phyloP scores from a whole-genome alignment of 2,888 invertebrate species.

The Eubasilissa splendida region DNA sequence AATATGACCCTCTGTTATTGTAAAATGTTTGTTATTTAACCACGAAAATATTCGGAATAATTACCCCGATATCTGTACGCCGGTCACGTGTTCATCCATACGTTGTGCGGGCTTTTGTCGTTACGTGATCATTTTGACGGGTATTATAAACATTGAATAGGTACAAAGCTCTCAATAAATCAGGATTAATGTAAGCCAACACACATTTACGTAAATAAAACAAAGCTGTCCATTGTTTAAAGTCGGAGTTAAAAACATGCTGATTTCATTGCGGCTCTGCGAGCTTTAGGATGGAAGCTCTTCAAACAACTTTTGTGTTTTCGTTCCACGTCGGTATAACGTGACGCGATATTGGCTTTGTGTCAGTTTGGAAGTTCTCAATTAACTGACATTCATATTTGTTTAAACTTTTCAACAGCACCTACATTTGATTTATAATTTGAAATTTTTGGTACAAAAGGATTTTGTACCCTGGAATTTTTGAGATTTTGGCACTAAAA shows the following conservation, averaged over 20 bases:
- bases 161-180: conserved; percentile 49
- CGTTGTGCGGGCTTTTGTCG: conserved; percentile 32
- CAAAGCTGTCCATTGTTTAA: conserved; percentile 34
- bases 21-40: conserved; percentile 26
- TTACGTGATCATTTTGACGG: conserved; percentile 50
- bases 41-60: conserved; percentile 36
- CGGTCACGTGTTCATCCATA: conserved; percentile 43
- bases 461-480: too few species aligned
- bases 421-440: too few species aligned
- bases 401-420: too few species aligned
- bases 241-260: conserved; percentile 26
- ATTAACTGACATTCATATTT: too few species aligned
- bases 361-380: too few species aligned
- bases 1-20: conserved; percentile 27
- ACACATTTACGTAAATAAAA: conserved; percentile 31
- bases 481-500: too few species aligned
- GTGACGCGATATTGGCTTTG: too few species aligned
- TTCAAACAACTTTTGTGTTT: neutral
- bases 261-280: conserved; percentile 21
- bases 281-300: conserved; percentile 22
- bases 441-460: too few species aligned
- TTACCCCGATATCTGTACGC: conserved; percentile 31
- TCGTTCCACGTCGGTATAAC: too few species aligned
- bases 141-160: conserved; percentile 49
- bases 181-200: conserved; percentile 50